A percentile compares a stretch with the other conserved stretches of the same genome.
Conservation (phyloP, 2,888 invertebrate species). For the Clitarchus hookeri region DNA sequence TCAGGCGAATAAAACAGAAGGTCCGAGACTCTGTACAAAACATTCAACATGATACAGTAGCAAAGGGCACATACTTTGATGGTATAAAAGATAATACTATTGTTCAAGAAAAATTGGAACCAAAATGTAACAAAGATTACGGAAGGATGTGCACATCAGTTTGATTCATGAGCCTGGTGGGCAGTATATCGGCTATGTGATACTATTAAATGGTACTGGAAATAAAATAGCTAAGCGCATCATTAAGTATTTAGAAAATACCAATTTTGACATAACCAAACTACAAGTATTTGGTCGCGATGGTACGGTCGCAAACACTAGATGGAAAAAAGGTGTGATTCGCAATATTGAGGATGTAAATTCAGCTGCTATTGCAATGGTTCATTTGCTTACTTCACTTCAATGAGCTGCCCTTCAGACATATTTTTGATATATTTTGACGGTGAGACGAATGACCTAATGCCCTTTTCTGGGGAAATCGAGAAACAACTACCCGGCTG, state of each 20-base stretch:
- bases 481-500: constrained; percentile 44
- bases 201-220: background rate
- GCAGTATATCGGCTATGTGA: constrained; percentile 2
- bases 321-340: constrained; percentile 6
- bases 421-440: background rate
- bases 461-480: constrained; percentile 44
- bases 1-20: background rate
- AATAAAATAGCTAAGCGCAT: too few species aligned
- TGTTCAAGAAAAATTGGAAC: background rate
- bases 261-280: background rate
- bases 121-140: constrained; percentile 10
- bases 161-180: too few species aligned
- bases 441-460: background rate
- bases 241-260: constrained; percentile 18
- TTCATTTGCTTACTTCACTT: constrained; percentile 22
- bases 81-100: constrained; percentile 18
- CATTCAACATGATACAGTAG: background rate
- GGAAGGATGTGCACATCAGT: constrained; percentile 18
- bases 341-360: background rate
- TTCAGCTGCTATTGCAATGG: constrained; percentile 3
- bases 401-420: background rate
- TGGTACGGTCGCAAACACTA: constrained; percentile 19
- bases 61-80: constrained; percentile 10
- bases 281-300: background rate
- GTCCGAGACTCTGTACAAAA: background rate